These are phyloP conservation scores for Nyctalus aviator DNA, from an alignment of 2,797 vertebrate species.

Conservation along the genomic window DNA sequence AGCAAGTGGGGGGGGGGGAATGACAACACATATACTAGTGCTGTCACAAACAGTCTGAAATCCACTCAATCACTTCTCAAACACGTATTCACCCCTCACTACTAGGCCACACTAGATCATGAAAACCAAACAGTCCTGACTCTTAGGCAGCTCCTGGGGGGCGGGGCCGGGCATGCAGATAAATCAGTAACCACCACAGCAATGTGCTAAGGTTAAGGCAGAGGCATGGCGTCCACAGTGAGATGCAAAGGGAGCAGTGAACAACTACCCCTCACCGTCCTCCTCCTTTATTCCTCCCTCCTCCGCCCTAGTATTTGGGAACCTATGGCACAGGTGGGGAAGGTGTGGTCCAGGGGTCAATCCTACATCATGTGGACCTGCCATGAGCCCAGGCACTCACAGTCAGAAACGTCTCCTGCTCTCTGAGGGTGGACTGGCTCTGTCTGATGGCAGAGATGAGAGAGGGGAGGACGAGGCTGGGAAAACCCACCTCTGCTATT, in stretches of 20 bases:
- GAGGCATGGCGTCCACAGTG: background rate
- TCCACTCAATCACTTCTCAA: constrained; percentile 27
- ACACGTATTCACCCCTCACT: background rate
- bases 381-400: background rate
- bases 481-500: background rate
- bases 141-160: background rate
- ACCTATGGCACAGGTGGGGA: background rate
- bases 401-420: background rate
- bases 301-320: background rate
- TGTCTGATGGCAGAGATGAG: background rate
- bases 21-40: background rate
- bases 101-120: background rate
- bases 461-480: background rate
- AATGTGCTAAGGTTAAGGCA: background rate
- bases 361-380: background rate
- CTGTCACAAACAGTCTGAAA: background rate
- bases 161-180: background rate
- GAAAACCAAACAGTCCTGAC: background rate
- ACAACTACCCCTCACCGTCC: background rate
- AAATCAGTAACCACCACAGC: background rate
- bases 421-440: background rate
- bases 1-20: background rate
- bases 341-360: background rate
- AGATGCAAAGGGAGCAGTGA: background rate
- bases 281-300: background rate